These are phyloP conservation scores for Tetranychus truncatus DNA, from an alignment of 2,888 invertebrate genomes.

Conservation along the genomic window DNA sequence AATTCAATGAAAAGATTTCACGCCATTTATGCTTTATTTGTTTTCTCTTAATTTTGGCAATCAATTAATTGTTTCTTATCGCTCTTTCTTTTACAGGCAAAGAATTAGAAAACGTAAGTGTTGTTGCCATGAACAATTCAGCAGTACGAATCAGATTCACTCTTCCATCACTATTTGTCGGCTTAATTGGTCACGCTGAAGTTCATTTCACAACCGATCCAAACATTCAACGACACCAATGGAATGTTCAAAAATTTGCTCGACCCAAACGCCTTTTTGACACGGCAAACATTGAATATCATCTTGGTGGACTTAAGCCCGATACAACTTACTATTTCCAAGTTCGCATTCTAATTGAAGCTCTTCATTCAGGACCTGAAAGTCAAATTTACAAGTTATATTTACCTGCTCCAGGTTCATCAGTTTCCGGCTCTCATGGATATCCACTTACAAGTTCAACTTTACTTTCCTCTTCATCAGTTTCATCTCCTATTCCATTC, in stretches of 20 bases:
- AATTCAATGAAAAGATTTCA: not conserved
- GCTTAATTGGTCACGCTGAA: slow-evolving; percentile 67
- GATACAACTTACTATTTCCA: slow-evolving; percentile 63
- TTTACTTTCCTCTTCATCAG: not conserved
- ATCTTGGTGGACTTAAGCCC: slow-evolving; percentile 53
- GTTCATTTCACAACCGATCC: slow-evolving; percentile 55
- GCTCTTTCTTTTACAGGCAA: slow-evolving; percentile 21
- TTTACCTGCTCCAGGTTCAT: not conserved
- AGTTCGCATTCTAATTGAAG: slow-evolving; percentile 56
- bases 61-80: not conserved
- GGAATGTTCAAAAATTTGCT: slow-evolving; percentile 68
- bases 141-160: slow-evolving; percentile 63
- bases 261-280: slow-evolving; percentile 68
- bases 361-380: slow-evolving; percentile 54
- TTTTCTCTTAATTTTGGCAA: not conserved
- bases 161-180: slow-evolving; percentile 60
- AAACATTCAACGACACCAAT: slow-evolving; percentile 33
- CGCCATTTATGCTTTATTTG: not conserved
- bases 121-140: slow-evolving; percentile 51
- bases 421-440: not conserved
- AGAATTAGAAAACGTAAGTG: slow-evolving; percentile 28
- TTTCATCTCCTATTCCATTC: not conserved
- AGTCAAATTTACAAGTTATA: slow-evolving; percentile 45
- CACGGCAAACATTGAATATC: slow-evolving; percentile 65
- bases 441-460: slow-evolving; percentile 1